Evolutionary conservation across 2,888 invertebrate genomes (phyloP).

Genomic region (Drosophila ezoana): DNA sequence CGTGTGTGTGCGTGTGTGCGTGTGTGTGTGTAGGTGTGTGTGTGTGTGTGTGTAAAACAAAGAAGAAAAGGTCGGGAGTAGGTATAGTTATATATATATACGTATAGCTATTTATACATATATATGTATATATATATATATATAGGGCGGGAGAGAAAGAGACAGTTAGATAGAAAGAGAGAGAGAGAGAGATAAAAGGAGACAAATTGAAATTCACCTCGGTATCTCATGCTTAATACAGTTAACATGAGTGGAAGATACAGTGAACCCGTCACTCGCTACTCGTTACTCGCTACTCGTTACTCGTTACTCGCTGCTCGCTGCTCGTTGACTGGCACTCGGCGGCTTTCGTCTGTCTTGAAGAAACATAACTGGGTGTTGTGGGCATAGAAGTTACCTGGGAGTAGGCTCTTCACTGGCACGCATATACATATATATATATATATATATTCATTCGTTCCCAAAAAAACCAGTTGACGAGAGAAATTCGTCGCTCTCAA

Average conservation of each 20-base stretch:
- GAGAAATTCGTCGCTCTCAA: background rate
- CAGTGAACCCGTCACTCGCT: constrained; percentile 32
- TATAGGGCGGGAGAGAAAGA: constrained; percentile 8
- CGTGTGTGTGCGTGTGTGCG: constrained; percentile 12
- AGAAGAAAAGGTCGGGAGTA: constrained; percentile 28
- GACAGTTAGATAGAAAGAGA: constrained; percentile 16
- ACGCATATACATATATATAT: background rate
- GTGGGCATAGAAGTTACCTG: constrained; percentile 73
- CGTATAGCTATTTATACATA: constrained; percentile 4
- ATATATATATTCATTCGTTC: background rate
- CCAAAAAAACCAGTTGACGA: background rate
- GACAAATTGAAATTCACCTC: constrained; percentile 73
- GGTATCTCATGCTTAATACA: constrained; percentile 58
- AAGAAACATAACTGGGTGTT: constrained; percentile 72
- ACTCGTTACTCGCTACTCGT: constrained; percentile 11
- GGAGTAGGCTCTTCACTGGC: constrained; percentile 40
- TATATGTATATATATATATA: constrained; percentile 14
- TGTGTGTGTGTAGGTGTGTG: constrained; percentile 1
- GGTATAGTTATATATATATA: constrained; percentile 6
- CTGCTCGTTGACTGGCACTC: constrained; percentile 12
- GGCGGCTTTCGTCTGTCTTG: constrained; percentile 63
- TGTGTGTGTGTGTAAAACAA: constrained; percentile 2
- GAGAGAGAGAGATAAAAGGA: constrained; percentile 41
- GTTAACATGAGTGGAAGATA: constrained; percentile 52
- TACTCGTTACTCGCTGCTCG: constrained; percentile 11